Evolutionary conservation across 30 jellyfish, hydroid and myxozoan species (phyloP), one percentile per base, ranked within the genome.

Genomic region (Phacellophora camtschatica): DNA sequence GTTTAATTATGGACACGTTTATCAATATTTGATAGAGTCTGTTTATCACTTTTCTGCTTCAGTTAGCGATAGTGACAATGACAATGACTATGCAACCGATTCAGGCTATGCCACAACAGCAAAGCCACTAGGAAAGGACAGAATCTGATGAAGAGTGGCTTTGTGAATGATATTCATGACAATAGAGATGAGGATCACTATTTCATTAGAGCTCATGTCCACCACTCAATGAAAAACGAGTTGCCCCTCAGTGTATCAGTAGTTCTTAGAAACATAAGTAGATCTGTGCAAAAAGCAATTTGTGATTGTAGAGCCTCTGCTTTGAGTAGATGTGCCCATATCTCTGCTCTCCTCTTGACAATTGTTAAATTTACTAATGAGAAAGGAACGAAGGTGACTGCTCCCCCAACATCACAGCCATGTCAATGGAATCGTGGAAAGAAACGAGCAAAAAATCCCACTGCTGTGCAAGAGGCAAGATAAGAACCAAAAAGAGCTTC

Each of bases 321-420:
- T 33, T 71, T 82, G 41, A 82, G 89, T 11, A 82, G 95, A 50
- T 82, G 95, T 71, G 71, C 88, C 25, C 95, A 86, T 56, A 42
- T 86, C 29, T 82, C 92, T 65, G 92, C 96, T 46, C 30, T 86
- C 16, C 76, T 86, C n/a, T n/a, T n/a, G n/a, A n/a, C n/a, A n/a
- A n/a, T n/a, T n/a, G n/a, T n/a, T n/a, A n/a, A n/a, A n/a, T 41
- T 50, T 86, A 42, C 28, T 53, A 22, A 79, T 86, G 49, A 86
- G 83, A 42, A 54, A 63, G 65, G 86, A 85, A 22, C 64, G 91
- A 41, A 59, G 70, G 29, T 85, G 91, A 79, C 67, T 77, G 30
- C 71, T n/a, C n/a, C n/a, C n/a, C n/a, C n/a, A n/a, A n/a, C n/a
- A n/a, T n/a, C n/a, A n/a, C n/a, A n/a, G n/a, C n/a, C n/a, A n/a